phyloP scores from a whole-genome alignment of 2,888 invertebrate species.

The Holacanthella duospinosa region DNA sequence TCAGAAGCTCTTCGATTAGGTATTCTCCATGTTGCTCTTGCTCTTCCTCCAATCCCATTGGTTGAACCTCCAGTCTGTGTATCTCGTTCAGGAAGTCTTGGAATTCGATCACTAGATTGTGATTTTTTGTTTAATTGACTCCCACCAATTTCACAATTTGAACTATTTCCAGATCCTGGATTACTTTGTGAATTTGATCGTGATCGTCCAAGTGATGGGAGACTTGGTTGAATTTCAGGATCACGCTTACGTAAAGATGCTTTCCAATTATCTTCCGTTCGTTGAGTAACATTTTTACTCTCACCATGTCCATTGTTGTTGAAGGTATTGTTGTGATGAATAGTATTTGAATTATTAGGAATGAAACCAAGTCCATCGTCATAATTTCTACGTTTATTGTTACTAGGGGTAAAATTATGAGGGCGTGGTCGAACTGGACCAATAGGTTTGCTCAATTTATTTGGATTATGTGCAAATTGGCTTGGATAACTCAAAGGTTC shows the following conservation, averaged over 20 bases:
- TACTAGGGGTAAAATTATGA: constrained; percentile 24
- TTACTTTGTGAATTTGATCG: constrained; percentile 38
- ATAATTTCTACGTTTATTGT: constrained; percentile 18
- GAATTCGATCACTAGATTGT: constrained; percentile 34
- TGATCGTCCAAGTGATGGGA: constrained; percentile 50
- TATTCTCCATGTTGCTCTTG: constrained; percentile 32
- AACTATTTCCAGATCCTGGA: constrained; percentile 29
- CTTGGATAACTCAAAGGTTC: constrained; percentile 49
- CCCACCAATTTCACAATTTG: constrained; percentile 8
- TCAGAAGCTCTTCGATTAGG: constrained; percentile 25
- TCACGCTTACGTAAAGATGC: constrained; percentile 55
- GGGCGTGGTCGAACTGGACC: constrained; percentile 33
- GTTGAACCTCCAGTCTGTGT: constrained; percentile 6
- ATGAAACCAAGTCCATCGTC: constrained; percentile 15
- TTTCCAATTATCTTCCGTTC: constrained; percentile 50
- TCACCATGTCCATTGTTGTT: constrained; percentile 16
- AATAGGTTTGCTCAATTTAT: constrained; percentile 16
- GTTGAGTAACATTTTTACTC: constrained; percentile 21
- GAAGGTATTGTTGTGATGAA: background rate
- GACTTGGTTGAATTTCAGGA: constrained; percentile 54
- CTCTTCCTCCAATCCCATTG: constrained; percentile 13
- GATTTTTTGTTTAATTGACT: constrained; percentile 23
- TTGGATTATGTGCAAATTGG: background rate
- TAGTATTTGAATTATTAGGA: constrained; percentile 28
- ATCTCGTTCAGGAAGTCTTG: constrained; percentile 26